Evolutionary conservation across 2,113 vertebrate species (phyloP).

Genomic region (Lynx canadensis): DNA sequence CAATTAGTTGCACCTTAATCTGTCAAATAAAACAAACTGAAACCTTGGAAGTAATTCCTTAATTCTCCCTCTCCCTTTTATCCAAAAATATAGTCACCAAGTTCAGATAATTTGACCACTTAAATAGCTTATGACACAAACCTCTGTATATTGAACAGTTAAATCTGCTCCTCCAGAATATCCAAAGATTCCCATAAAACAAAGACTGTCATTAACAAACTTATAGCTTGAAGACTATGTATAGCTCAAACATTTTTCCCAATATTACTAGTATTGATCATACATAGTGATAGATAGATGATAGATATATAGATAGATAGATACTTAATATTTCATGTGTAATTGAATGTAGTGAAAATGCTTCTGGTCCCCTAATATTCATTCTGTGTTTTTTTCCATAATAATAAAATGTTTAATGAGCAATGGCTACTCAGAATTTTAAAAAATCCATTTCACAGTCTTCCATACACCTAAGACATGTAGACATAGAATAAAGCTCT

Average conservation of each 20-base stretch:
- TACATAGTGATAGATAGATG: neutral
- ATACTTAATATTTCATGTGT: neutral
- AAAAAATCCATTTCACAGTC: neutral
- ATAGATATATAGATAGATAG: neutral
- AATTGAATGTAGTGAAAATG: neutral
- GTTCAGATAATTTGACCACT: neutral
- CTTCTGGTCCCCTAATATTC: neutral
- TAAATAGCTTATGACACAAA: neutral
- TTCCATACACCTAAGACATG: neutral
- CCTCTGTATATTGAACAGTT: neutral
- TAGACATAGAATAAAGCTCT: neutral
- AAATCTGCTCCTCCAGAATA: neutral
- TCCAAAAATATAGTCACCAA: neutral
- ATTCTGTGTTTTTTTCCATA: neutral
- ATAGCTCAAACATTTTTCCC: neutral
- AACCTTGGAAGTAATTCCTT: neutral
- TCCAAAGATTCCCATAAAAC: neutral
- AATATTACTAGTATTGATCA: neutral
- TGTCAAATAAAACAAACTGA: neutral
- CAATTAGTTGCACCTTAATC: neutral
- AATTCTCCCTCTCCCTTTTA: neutral
- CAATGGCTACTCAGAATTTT: neutral
- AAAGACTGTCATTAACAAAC: neutral
- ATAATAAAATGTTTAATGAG: neutral
- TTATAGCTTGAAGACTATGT: neutral